phyloP scores from a whole-genome alignment of 2,888 invertebrate genomes.

The Diarsia mendica region DNA sequence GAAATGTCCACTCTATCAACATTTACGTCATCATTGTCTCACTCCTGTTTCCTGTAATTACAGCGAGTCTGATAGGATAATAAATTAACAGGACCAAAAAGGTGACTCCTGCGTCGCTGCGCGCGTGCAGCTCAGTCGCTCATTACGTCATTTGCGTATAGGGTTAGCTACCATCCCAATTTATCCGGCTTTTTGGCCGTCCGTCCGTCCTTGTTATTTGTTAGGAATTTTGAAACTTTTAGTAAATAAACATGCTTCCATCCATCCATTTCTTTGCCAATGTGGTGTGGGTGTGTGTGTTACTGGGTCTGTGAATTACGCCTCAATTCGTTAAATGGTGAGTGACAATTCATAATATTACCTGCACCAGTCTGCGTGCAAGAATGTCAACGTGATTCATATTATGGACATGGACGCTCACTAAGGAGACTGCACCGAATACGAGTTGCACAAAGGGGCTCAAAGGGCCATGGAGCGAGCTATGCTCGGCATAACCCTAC shows the following conservation, averaged over 20 bases:
- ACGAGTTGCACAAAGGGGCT: too few relatives aligned
- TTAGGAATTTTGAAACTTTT: too few relatives aligned
- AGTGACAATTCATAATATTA: too few relatives aligned
- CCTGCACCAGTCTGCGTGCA: too few relatives aligned
- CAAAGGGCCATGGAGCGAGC: too few relatives aligned
- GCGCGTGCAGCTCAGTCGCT: conserved; percentile 74
- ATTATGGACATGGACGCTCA: too few relatives aligned
- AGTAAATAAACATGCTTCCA: not conserved
- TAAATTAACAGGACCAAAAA: conserved; percentile 79
- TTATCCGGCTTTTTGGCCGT: not conserved
- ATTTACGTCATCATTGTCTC: conserved; percentile 30
- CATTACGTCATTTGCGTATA: conserved; percentile 78
- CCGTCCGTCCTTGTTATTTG: not conserved
- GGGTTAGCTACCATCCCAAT: not conserved
- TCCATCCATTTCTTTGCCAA: not conserved
- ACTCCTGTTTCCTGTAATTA: conserved; percentile 52
- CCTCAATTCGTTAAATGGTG: too few relatives aligned
- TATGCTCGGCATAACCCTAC: too few relatives aligned
- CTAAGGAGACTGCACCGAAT: too few relatives aligned
- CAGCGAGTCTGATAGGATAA: conserved; percentile 57
- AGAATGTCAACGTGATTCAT: too few relatives aligned
- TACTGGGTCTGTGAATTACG: too few relatives aligned
- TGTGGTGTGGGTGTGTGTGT: not conserved
- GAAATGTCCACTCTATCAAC: conserved; percentile 14
- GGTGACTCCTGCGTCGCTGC: conserved; percentile 50